These are phyloP conservation scores for Cerastis rubricosa DNA, from an alignment of 2,888 invertebrate genomes.

Conservation along the genomic window DNA sequence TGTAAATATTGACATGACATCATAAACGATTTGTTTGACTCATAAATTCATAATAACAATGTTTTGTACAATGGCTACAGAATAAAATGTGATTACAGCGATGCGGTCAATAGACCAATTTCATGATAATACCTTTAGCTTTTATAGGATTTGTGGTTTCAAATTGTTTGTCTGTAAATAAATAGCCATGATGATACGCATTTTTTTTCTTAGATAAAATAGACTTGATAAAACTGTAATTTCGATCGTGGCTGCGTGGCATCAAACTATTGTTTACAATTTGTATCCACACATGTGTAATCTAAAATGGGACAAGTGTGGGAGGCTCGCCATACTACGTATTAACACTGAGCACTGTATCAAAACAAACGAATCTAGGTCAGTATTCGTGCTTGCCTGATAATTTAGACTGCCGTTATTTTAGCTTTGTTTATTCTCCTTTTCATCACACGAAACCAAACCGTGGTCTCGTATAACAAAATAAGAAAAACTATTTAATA, in stretches of 20 bases:
- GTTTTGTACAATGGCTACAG: constrained; percentile 24
- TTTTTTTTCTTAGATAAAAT: constrained; percentile 1
- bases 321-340: constrained; percentile 79
- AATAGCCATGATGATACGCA: not conserved
- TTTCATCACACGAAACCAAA: constrained; percentile 35
- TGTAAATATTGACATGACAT: constrained; percentile 44
- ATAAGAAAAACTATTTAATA: constrained; percentile 80
- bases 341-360: constrained; percentile 71
- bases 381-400: constrained; percentile 64
- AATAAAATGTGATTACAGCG: constrained; percentile 22
- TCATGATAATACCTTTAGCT: constrained; percentile 10
- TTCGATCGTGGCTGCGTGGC: constrained; percentile 16
- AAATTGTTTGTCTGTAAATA: constrained; percentile 15
- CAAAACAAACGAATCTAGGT: constrained; percentile 84
- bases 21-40: constrained; percentile 36
- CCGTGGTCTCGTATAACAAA: constrained; percentile 46
- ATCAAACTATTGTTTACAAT: constrained; percentile 73
- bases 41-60: constrained; percentile 20
- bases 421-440: constrained; percentile 37
- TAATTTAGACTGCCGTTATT: constrained; percentile 50
- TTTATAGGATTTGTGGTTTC: not conserved
- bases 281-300: constrained; percentile 79
- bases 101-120: constrained; percentile 11
- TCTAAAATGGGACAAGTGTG: constrained; percentile 87
- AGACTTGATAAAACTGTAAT: not conserved